Evolutionary conservation across 2,113 vertebrate genomes (phyloP).

Genomic region (Gasterosteus aculeatus): DNA sequence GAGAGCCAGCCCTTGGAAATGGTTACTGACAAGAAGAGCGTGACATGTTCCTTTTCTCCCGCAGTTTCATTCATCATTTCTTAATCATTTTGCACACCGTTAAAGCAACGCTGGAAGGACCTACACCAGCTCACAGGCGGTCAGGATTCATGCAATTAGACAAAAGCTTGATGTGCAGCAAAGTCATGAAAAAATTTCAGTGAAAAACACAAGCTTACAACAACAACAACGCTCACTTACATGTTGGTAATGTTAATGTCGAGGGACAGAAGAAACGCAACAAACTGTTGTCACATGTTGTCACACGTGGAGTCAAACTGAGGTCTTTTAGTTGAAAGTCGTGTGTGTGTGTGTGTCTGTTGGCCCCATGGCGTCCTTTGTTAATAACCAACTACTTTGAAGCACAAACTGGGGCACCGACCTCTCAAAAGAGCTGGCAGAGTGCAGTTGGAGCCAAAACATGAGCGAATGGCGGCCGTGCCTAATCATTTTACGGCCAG

Average conservation of each 20-base stretch:
- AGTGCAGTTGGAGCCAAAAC: conserved; percentile 26
- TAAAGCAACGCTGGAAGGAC: conserved; percentile 28
- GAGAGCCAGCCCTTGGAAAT: neutral
- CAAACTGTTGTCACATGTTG: too few species aligned
- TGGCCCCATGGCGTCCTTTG: neutral
- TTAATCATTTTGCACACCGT: conserved; percentile 41
- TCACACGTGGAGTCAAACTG: too few species aligned
- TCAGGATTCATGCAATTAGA: conserved; percentile 22
- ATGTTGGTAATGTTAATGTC: too few species aligned
- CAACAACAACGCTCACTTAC: too few species aligned
- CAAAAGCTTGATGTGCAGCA: neutral
- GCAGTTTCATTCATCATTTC: conserved; percentile 29
- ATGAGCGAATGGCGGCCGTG: conserved; percentile 46
- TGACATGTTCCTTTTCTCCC: neutral
- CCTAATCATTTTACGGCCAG: conserved; percentile 2
- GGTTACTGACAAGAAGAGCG: neutral
- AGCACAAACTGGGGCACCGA: neutral
- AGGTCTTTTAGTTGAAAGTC: neutral
- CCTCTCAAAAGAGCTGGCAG: conserved; percentile 11
- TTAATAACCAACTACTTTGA: neutral
- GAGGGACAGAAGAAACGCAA: too few species aligned
- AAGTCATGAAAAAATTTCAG: neutral
- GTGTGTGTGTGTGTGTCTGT: neutral
- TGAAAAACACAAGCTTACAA: too few species aligned
- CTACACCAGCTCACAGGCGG: neutral